Evolutionary conservation across 2,888 invertebrate species (phyloP).

Genomic region (Deroplatys truncata): DNA sequence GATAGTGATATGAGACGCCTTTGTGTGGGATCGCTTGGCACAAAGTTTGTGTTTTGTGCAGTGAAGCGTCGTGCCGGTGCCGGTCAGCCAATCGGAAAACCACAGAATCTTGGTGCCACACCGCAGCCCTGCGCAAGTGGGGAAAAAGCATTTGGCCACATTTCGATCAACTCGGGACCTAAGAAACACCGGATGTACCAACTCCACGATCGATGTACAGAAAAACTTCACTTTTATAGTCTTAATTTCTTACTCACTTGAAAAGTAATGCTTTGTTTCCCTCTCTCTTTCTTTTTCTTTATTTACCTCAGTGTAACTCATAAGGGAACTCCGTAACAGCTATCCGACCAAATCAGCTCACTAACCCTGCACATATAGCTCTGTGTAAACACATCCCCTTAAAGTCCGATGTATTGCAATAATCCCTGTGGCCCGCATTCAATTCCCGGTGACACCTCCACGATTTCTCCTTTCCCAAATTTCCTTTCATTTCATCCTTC

Average conservation of each 20-base stretch:
- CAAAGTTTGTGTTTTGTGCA: not conserved
- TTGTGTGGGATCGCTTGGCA: not conserved
- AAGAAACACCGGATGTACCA: not conserved
- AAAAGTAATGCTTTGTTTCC: too few relatives aligned
- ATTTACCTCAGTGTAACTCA: too few relatives aligned
- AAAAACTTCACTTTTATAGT: too few relatives aligned
- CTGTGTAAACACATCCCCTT: too few relatives aligned
- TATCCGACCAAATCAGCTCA: too few relatives aligned
- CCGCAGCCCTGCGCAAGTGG: not conserved
- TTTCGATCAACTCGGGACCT: not conserved
- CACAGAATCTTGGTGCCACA: not conserved
- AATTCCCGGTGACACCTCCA: too few relatives aligned
- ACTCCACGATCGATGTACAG: not conserved
- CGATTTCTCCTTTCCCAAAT: too few relatives aligned
- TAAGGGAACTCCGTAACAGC: accelerated
- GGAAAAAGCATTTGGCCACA: not conserved
- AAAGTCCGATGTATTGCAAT: too few relatives aligned
- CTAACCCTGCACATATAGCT: too few relatives aligned
- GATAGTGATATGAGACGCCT: not conserved
- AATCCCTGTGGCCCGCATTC: too few relatives aligned
- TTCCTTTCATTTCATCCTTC: too few relatives aligned
- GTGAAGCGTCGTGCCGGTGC: not conserved
- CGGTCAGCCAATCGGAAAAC: not conserved
- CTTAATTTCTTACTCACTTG: not conserved
- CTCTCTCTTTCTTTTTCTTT: too few relatives aligned